Evolutionary conservation across 2,888 invertebrate species (phyloP), one percentile per base, ranked within the genome.

Genomic region (Phlogophora meticulosa): DNA sequence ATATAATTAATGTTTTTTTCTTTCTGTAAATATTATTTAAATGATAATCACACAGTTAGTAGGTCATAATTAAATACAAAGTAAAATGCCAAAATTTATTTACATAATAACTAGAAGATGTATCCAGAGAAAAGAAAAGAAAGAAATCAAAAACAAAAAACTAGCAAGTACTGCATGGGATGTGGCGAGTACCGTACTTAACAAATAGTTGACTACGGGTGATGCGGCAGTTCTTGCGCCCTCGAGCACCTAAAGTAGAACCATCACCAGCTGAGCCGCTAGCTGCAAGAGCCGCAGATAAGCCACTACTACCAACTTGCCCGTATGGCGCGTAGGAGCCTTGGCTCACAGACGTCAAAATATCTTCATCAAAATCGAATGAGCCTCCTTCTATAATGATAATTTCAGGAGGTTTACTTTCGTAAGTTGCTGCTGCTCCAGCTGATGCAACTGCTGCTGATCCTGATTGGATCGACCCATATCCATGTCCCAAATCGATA

Each of bases 151-250:
- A 28, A 57, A 48, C 43, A 72, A 13, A 51, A 76, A 76, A 63
- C 83, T 89, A 93, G 80, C 94, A 94, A 46, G 86, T 87, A 20
- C 76, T 68, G 71, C 93, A 94, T 51, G 87, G 88, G 34, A 56
- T 85, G 56, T 90, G 88, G 52, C 74, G 53, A 87, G 85, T 77
- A 7, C 82, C 82, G 5, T 62, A 53, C 81, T 90, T 92, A 9
- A 94, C 91, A 38, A 86, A 76, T 32, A 93, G 86, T 67, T 92
- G 89, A 48, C 84, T 86, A 36, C 92, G 91, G 34, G 80, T 82
- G 3, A 93, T 86, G 42, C 84, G 87, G 69, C 94, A 93, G n/a
- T 83, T 76, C 73, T 87, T 89, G 58, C 90, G 90, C 17, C 85
- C 82, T 49, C 88, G 87, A 32, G 78, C 75, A 42, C 87, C 59